These are phyloP conservation scores for Drosophila mulleri DNA, from an alignment of 2,888 invertebrate genomes.

Conservation along the genomic window DNA sequence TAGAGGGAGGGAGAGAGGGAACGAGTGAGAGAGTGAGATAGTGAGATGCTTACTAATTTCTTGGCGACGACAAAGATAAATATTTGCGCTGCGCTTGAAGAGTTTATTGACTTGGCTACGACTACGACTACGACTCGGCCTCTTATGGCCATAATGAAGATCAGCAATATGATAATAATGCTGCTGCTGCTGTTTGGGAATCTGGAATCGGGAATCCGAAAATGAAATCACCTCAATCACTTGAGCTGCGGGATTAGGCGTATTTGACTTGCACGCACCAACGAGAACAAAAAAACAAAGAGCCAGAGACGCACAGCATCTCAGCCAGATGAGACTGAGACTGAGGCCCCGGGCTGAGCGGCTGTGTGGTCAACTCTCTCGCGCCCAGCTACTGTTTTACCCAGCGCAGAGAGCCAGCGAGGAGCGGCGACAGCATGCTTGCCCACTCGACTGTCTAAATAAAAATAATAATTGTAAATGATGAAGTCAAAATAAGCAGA, in stretches of 20 bases:
- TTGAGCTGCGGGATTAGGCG: constrained; percentile 85
- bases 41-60: constrained; percentile 74
- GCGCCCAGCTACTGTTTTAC: constrained; percentile 71
- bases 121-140: constrained; percentile 27
- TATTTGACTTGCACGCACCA: constrained; percentile 84
- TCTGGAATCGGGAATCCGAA: constrained; percentile 52
- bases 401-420: constrained; percentile 23
- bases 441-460: constrained; percentile 75
- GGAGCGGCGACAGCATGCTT: constrained; percentile 17
- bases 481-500: constrained; percentile 81
- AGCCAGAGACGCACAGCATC: no score
- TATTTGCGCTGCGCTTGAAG: constrained; percentile 77
- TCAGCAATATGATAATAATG: constrained; percentile 22
- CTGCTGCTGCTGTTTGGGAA: constrained; percentile 10
- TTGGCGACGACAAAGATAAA: constrained; percentile 75
- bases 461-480: constrained; percentile 82
- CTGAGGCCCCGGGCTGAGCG: constrained; percentile 16
- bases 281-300: constrained; percentile 51
- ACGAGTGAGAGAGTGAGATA: neutral
- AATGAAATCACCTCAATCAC: constrained; percentile 83
- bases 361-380: constrained; percentile 51
- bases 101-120: constrained; percentile 65
- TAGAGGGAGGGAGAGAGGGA: constrained; percentile 17
- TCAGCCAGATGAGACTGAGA: neutral
- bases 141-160: constrained; percentile 20